phyloP scores from a whole-genome alignment of 2,888 invertebrate genomes.

The Caenorhabditis uteleia region DNA sequence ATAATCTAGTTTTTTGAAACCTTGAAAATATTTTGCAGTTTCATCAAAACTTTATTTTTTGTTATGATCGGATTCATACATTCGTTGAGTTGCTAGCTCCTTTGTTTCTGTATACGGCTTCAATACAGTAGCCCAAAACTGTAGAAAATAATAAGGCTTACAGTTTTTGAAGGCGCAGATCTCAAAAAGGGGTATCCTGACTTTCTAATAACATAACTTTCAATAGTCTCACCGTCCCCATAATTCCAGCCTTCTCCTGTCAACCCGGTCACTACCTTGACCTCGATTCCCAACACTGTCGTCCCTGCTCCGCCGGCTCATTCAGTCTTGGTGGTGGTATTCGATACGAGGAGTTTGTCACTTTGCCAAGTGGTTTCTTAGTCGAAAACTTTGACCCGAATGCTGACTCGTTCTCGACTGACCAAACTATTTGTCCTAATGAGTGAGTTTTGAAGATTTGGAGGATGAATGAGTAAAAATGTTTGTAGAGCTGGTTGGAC shows the following conservation, averaged over 20 bases:
- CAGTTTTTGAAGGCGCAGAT: too few relatives aligned
- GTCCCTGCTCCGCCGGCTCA: slow-evolving; percentile 73
- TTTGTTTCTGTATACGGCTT: too few relatives aligned
- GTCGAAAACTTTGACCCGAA: slow-evolving; percentile 52
- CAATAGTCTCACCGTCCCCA: neutral
- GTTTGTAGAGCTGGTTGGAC: slow-evolving; percentile 72
- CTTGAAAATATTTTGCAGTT: too few relatives aligned
- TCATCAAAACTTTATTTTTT: too few relatives aligned
- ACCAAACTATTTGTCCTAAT: slow-evolving; percentile 22
- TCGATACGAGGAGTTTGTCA: slow-evolving; percentile 74
- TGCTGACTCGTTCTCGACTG: slow-evolving; percentile 13
- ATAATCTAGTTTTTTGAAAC: too few relatives aligned
- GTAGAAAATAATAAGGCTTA: too few relatives aligned
- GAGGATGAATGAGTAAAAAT: too few relatives aligned
- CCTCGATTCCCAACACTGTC: slow-evolving; percentile 73
- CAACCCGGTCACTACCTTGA: slow-evolving; percentile 74
- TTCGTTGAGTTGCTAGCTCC: too few relatives aligned
- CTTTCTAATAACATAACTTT: slow-evolving; percentile 1
- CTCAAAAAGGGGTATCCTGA: too few relatives aligned
- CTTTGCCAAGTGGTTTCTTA: slow-evolving; percentile 72
- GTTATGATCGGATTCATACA: too few relatives aligned
- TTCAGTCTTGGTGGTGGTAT: slow-evolving; percentile 75
- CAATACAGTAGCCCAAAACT: too few relatives aligned
- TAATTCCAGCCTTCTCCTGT: slow-evolving; percentile 73
- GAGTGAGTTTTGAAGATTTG: slow-evolving; percentile 36